Evolutionary conservation across 2,888 invertebrate genomes (phyloP).

Genomic region (Leucophenga maculata): DNA sequence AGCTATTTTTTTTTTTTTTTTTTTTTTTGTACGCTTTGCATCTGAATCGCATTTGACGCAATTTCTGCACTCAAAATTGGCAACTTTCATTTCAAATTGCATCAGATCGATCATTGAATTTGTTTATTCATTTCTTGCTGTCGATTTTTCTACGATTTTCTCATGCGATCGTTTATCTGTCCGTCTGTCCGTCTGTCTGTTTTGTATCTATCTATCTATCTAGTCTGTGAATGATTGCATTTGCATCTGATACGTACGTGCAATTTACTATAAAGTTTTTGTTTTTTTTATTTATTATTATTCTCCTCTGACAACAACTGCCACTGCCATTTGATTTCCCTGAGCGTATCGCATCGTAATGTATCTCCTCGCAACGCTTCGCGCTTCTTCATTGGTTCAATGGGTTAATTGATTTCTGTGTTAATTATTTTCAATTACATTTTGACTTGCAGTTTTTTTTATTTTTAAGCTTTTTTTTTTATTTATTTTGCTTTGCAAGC

Average conservation of each 20-base stretch:
- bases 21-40: conserved; percentile 37
- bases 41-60: conserved; percentile 52
- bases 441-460: background rate
- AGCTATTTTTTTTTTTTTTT: background rate
- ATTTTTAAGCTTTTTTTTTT: no score
- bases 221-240: conserved; percentile 10
- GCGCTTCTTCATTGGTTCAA: conserved; percentile 6
- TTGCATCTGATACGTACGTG: conserved; percentile 1
- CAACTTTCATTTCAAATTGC: conserved; percentile 52
- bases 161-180: background rate
- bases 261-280: no score
- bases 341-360: background rate
- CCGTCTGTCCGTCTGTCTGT: background rate
- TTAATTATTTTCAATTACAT: conserved; percentile 26
- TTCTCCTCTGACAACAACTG: background rate
- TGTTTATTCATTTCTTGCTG: conserved; percentile 19
- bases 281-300: background rate
- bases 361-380: background rate
- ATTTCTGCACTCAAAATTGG: conserved; percentile 53
- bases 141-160: background rate
- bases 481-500: background rate
- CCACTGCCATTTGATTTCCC: background rate
- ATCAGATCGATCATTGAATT: conserved; percentile 37
- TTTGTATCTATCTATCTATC: background rate
- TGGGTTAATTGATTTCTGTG: conserved; percentile 22